Base-by-base conservation (phyloP, 2,888 invertebrate genomes). In the Nudaria mundana region DNA sequence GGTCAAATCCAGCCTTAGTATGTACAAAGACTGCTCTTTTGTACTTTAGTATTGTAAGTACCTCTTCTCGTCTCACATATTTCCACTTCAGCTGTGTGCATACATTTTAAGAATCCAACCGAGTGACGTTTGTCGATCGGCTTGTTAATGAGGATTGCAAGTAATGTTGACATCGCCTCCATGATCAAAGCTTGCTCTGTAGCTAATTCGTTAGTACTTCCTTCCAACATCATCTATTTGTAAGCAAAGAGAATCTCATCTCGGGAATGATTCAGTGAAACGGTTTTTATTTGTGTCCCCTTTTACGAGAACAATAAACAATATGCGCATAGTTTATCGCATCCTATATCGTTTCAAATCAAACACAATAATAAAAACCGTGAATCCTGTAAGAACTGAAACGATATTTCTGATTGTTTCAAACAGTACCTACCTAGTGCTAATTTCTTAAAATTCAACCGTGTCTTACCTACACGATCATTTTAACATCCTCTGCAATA, bases 111-210 rank as follows among this genome's bases (percentile, higher is more conserved):
- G 52, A 55, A 52, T 55, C 34, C 38, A 20, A 8, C 22, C 23
- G 37, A 50, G 66, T 68, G 74, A 71, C 72, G 68, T 58, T 42
- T 53, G 70, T 71, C 76, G 68, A 78, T 73, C 67, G 77, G 73
- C 77, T 85, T 81, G 79, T 85, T 86, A 86, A 81, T 72, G 77
- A 80, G 82, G 62, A 62, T 53, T 71, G 84, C 71, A 30, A 52
- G 72, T 45, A 49, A 85, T 85, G 81, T 76, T 77, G 86, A 82
- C 85, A 77, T 65, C 62, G 57, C 54, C 44, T 43, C 32, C 40
- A 40, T 81, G 87, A 86, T 86, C 86, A 85, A 86, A 86, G 86
- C 47, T 37, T 41, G 40, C 48, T 48, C 44, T 45, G 33, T 43
- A 43, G 48, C 57, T 64, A 60, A 66, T 66, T 60, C 63, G 49